Conservation (phyloP, 2,797 vertebrate species). For the Mormyrops boulengeri region DNA sequence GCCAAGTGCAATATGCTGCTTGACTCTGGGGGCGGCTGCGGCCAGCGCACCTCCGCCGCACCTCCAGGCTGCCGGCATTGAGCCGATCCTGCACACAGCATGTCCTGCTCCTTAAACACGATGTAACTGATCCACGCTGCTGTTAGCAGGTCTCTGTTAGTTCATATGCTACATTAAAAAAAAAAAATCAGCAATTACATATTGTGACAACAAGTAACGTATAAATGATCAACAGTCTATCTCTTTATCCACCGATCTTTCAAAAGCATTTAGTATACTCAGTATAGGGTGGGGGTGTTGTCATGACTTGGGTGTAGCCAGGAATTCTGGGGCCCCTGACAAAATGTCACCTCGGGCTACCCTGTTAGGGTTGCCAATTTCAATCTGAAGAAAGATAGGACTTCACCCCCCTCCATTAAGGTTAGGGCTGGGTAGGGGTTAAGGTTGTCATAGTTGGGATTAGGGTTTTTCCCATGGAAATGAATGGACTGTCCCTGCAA, state of each 20-base stretch:
- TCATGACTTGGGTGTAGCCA: neutral
- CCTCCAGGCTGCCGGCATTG: neutral
- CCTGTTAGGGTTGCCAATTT: neutral
- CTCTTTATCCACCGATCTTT: neutral
- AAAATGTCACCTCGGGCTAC: neutral
- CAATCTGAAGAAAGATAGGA: neutral
- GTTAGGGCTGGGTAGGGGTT: neutral
- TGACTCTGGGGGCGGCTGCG: neutral
- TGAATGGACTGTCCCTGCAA: neutral
- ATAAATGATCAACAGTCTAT: neutral
- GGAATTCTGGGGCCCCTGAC: neutral
- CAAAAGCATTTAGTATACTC: neutral
- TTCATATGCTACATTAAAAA: neutral
- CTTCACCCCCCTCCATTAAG: neutral
- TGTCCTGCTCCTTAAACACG: neutral
- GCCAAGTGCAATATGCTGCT: neutral
- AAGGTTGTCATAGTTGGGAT: neutral
- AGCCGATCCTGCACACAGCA: neutral
- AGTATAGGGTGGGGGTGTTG: neutral
- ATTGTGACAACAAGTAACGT: neutral
- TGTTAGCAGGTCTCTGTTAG: neutral
- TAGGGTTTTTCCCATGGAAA: neutral
- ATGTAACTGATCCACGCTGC: neutral
- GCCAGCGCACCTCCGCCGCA: neutral
- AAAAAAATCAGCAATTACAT: neutral